Conservation (phyloP, 2,797 vertebrate genomes). For the Kryptolebias ocellatus region DNA sequence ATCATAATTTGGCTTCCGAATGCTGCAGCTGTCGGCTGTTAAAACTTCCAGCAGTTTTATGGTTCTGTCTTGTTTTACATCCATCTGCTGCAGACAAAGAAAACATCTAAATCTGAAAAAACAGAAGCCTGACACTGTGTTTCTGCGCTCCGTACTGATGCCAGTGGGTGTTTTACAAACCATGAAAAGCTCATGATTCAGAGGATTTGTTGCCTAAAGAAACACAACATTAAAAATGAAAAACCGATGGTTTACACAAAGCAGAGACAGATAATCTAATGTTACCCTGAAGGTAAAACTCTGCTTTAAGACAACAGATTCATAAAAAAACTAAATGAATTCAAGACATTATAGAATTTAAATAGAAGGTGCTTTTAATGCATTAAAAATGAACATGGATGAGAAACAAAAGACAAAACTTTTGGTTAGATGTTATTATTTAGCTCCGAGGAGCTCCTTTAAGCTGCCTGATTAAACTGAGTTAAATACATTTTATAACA, state of each 20-base stretch:
- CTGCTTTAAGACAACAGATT: slow-evolving; percentile 26
- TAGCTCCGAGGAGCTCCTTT: no score
- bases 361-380: no score
- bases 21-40: slow-evolving; percentile 20
- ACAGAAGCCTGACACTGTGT: neutral
- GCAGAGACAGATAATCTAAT: slow-evolving; percentile 13
- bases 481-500: no score
- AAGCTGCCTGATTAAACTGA: no score
- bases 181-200: slow-evolving; percentile 1
- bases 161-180: neutral
- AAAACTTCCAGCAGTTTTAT: slow-evolving; percentile 35
- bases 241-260: neutral
- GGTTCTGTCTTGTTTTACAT: slow-evolving; percentile 17
- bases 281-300: slow-evolving; percentile 17
- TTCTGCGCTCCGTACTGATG: neutral
- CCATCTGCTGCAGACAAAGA: slow-evolving; percentile 32
- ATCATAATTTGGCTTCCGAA: slow-evolving; percentile 15
- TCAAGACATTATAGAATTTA: neutral
- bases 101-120: slow-evolving; percentile 18
- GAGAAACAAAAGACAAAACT: no score
- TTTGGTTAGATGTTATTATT: no score
- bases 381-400: no score
- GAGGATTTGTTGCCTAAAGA: neutral
- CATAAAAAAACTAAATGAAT: slow-evolving; percentile 1
- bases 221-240: neutral